Evolutionary conservation across 1,140 invertebrate genomes (phyloP).

Genomic region (Drosophila jambulina): DNA sequence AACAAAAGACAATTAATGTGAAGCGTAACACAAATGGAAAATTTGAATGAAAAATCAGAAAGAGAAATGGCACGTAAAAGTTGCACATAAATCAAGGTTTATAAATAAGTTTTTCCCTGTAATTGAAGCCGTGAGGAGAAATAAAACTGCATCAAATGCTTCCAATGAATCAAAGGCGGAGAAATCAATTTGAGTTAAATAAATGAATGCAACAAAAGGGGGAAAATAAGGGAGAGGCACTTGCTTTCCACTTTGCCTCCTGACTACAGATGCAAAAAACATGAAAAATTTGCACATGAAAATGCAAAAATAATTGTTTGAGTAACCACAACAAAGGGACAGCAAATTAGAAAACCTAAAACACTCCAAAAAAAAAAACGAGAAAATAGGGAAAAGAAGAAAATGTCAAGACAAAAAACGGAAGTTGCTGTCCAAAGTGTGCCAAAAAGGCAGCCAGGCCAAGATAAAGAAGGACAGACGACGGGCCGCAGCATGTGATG

Average conservation of each 20-base stretch:
- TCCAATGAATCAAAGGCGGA: slow-evolving; percentile 40
- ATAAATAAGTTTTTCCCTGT: slow-evolving; percentile 39
- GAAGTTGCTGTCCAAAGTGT: slow-evolving; percentile 64
- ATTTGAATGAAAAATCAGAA: slow-evolving; percentile 25
- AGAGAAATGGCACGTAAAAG: slow-evolving; percentile 32
- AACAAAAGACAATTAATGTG: slow-evolving; percentile 70
- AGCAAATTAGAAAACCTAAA: slow-evolving; percentile 56
- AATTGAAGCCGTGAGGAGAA: slow-evolving; percentile 40
- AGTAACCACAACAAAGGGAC: slow-evolving; percentile 63
- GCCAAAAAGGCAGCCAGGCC: slow-evolving; percentile 19
- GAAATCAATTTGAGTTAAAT: slow-evolving; percentile 29
- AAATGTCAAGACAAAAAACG: slow-evolving; percentile 47
- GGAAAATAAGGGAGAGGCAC: background rate
- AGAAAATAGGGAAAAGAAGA: slow-evolving; percentile 3
- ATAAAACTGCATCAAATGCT: slow-evolving; percentile 27
- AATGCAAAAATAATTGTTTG: slow-evolving; percentile 72
- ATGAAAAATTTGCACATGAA: slow-evolving; percentile 36
- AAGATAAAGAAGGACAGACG: slow-evolving; percentile 7
- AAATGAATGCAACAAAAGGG: slow-evolving; percentile 15
- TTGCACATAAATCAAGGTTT: slow-evolving; percentile 51
- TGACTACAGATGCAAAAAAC: slow-evolving; percentile 8
- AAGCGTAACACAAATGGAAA: slow-evolving; percentile 53
- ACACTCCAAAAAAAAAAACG: slow-evolving; percentile 11
- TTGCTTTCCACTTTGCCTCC: slow-evolving; percentile 31
- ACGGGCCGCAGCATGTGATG: slow-evolving; percentile 26